Percentiles rank a stretch among this genome's conserved stretches.
Evolutionary conservation across 2,797 vertebrate species (phyloP).

Genomic region (Trematomus bernacchii): DNA sequence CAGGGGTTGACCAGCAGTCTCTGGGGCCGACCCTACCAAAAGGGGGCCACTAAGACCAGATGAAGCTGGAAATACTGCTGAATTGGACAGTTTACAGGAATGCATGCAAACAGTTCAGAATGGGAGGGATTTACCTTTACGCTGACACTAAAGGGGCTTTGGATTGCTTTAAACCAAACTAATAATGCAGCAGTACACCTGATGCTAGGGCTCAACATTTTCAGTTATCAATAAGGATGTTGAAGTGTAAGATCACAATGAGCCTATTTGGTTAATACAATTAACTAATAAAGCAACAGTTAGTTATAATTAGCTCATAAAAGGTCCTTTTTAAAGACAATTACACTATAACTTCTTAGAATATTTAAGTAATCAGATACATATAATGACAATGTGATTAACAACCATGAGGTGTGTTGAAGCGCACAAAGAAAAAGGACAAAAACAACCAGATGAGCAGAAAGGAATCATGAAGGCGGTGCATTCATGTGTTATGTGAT

Average conservation of each 20-base stretch:
- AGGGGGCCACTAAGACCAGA: slow-evolving; percentile 40
- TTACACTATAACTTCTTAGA: background rate
- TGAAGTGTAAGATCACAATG: background rate
- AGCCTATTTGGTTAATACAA: background rate
- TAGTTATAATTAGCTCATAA: slow-evolving; percentile 4
- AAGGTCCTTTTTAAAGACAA: background rate
- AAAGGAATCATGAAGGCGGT: slow-evolving; percentile 40
- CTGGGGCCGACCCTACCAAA: slow-evolving; percentile 39
- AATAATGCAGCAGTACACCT: slow-evolving; percentile 13
- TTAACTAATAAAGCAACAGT: background rate
- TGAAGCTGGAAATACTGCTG: slow-evolving; percentile 55
- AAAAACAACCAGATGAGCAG: slow-evolving; percentile 38
- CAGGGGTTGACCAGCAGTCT: slow-evolving; percentile 54
- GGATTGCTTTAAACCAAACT: slow-evolving; percentile 26
- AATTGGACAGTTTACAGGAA: slow-evolving; percentile 34
- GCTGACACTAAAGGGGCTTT: slow-evolving; percentile 28
- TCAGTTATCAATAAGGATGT: background rate
- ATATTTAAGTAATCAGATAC: slow-evolving; percentile 4
- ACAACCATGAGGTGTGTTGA: background rate
- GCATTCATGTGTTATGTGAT: slow-evolving; percentile 67
- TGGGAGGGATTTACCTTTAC: background rate
- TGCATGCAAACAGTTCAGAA: slow-evolving; percentile 31
- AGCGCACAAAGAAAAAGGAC: background rate
- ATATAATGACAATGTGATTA: slow-evolving; percentile 2
- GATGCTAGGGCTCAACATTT: background rate